phyloP scores from a whole-genome alignment of 2,113 vertebrate species.

The Myrmecobius fasciatus region DNA sequence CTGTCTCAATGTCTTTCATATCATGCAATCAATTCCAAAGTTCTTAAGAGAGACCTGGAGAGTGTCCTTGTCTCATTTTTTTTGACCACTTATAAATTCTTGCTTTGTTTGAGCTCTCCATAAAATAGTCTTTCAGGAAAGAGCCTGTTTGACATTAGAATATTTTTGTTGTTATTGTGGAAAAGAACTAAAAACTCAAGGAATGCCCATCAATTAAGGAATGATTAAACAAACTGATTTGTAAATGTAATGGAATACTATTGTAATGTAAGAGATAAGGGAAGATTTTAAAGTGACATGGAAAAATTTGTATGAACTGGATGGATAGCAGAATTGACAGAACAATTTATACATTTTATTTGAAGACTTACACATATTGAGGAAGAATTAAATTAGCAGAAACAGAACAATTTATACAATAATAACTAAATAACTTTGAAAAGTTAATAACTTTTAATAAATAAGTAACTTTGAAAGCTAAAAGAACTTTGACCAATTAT shows the following conservation, averaged over 20 bases:
- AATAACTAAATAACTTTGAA: not conserved
- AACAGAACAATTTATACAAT: not conserved
- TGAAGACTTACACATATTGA: not conserved
- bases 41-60: too few relatives aligned
- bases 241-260: not conserved
- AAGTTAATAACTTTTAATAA: not conserved
- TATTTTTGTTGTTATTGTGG: too few relatives aligned
- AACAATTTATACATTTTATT: not conserved
- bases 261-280: not conserved
- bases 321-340: not conserved
- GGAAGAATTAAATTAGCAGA: not conserved
- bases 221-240: not conserved
- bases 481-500: not conserved
- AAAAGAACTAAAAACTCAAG: too few relatives aligned
- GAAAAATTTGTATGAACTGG: too few relatives aligned
- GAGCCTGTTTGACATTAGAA: too few relatives aligned
- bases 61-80: too few relatives aligned
- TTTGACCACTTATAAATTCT: too few relatives aligned
- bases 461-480: not conserved
- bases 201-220: too few relatives aligned
- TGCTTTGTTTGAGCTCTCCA: too few relatives aligned
- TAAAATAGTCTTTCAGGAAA: too few relatives aligned
- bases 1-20: too few relatives aligned
- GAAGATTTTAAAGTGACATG: not conserved
- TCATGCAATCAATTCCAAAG: too few relatives aligned